phyloP scores from a whole-genome alignment of 2,113 vertebrate species.

The Microtus oregoni region DNA sequence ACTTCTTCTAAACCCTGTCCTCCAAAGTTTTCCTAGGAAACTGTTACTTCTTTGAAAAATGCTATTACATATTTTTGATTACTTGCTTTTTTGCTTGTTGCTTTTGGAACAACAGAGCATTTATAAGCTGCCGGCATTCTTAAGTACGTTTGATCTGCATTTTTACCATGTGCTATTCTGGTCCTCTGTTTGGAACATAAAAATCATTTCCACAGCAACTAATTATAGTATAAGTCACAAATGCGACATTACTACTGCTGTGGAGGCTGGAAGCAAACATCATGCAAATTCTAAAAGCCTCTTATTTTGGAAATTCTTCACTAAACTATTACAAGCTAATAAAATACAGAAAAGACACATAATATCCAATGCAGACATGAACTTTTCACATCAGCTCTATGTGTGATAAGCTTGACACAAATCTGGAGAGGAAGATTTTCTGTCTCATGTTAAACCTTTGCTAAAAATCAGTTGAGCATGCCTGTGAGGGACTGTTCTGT shows the following conservation, averaged over 20 bases:
- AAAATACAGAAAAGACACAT: constrained; percentile 8
- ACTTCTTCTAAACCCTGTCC: too few species aligned
- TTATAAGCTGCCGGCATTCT: constrained; percentile 25
- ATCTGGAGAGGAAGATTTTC: constrained; percentile 1
- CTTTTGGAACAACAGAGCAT: constrained; percentile 40
- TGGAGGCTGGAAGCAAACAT: constrained; percentile 22
- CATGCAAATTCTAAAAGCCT: constrained; percentile 40
- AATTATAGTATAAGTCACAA: constrained; percentile 74
- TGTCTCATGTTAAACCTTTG: neutral
- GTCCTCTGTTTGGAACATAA: constrained; percentile 65
- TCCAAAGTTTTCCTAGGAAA: constrained; percentile 26
- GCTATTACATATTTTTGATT: constrained; percentile 22
- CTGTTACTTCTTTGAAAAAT: constrained; percentile 30
- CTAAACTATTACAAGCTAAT: neutral
- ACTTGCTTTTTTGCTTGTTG: constrained; percentile 30
- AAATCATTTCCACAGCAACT: constrained; percentile 73
- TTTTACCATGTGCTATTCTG: constrained; percentile 52
- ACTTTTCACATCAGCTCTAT: neutral
- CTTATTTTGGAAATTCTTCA: constrained; percentile 53
- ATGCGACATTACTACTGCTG: constrained; percentile 6
- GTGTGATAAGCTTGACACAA: neutral
- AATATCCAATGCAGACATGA: neutral
- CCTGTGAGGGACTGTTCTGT: neutral
- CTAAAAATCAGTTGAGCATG: neutral
- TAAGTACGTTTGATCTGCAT: constrained; percentile 17